Conservation (phyloP, 2,113 vertebrate genomes). For the Pholis gunnellus region DNA sequence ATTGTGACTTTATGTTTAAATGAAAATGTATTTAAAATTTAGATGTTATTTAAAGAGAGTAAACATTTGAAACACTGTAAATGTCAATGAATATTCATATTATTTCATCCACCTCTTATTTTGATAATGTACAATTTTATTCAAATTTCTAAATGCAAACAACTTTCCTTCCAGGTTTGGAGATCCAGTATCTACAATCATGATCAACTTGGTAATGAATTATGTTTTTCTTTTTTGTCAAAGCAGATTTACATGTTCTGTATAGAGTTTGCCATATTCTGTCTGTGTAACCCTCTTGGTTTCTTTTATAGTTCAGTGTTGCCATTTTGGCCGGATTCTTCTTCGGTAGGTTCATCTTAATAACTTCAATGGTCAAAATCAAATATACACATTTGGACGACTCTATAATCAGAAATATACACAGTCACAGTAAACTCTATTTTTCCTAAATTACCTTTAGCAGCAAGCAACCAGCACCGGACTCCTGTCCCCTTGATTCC, state of each 20-base stretch:
- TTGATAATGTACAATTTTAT: neutral
- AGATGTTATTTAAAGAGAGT: too few species aligned
- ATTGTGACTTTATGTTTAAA: neutral
- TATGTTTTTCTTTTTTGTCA: too few species aligned
- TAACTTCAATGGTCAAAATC: neutral
- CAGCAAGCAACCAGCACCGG: constrained; percentile 3
- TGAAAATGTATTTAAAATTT: neutral
- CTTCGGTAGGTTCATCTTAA: constrained; percentile 42
- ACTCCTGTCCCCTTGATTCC: neutral
- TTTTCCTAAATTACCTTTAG: neutral
- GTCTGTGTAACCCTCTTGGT: neutral
- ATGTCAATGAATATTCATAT: neutral
- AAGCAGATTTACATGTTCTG: neutral
- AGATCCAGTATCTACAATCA: neutral
- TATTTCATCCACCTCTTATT: neutral
- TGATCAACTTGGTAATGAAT: constrained; percentile 16
- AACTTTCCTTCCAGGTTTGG: neutral
- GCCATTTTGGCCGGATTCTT: constrained; percentile 32
- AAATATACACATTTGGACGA: neutral
- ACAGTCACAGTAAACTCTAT: neutral
- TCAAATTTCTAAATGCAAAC: neutral
- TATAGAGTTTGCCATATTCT: neutral
- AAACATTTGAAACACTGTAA: too few species aligned
- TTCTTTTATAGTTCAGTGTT: neutral
- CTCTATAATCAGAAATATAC: neutral